Evolutionary conservation across 2,113 vertebrate genomes (phyloP).

Genomic region (Dendropsophus ebraccatus): DNA sequence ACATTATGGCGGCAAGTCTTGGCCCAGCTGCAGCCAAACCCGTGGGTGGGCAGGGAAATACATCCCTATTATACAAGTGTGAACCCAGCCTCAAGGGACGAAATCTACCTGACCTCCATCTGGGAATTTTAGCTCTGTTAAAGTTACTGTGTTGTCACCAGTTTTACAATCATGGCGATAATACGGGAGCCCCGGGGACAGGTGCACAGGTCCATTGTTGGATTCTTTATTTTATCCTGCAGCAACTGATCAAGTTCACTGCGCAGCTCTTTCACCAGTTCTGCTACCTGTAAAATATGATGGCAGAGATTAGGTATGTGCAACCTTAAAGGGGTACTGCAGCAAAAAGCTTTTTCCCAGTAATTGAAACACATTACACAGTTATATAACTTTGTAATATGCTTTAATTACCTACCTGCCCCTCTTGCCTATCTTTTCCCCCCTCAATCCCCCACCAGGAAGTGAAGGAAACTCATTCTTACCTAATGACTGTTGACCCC

Average conservation of each 20-base stretch:
- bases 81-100: background rate
- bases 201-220: constrained; percentile 87
- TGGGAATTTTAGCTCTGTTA: background rate
- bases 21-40: too few species aligned
- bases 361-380: too few species aligned
- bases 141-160: constrained; percentile 87
- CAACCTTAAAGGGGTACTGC: background rate
- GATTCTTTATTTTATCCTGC: constrained; percentile 93
- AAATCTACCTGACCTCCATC: background rate
- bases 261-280: constrained; percentile 92
- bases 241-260: constrained; percentile 92
- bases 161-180: constrained; percentile 92
- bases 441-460: too few species aligned
- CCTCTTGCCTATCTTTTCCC: too few species aligned
- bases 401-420: too few species aligned
- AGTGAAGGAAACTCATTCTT: too few species aligned
- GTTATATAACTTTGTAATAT: too few species aligned
- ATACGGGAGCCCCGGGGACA: constrained; percentile 94
- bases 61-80: too few species aligned
- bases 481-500: too few species aligned
- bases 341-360: too few species aligned
- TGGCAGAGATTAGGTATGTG: background rate
- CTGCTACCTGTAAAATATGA: constrained; percentile 81
- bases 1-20: too few species aligned
- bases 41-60: too few species aligned